Evolutionary conservation across 2,113 vertebrate genomes (phyloP), one percentile per base, ranked within the genome.

Genomic region (Pterocles gutturalis): DNA sequence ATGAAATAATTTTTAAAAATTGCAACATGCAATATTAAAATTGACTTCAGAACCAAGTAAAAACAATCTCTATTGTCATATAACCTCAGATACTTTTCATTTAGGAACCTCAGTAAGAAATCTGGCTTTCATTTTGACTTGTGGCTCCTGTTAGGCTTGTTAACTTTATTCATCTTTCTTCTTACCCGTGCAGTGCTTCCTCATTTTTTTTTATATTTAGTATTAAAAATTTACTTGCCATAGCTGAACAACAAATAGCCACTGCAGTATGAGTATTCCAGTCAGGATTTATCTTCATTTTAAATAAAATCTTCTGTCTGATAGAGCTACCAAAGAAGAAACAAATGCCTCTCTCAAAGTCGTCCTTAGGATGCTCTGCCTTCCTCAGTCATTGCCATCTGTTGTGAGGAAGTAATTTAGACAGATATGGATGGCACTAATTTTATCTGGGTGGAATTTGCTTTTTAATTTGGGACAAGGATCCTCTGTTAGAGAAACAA

Each of bases 241-340:
- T 70, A 45, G 17, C 89, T 94, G 54, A 91, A 94, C 15, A 24
- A 90, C 51, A 76, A 87, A 91, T 75, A 95, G 11, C 41, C 79
- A 48, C 24, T 57, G 8, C 1, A 41, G 24, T 76, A 65, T 12
- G 4, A 83, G 17, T 89, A 80, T 33, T 97, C 25, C 36, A 82
- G 48, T 94, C 95, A 76, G 43, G 22, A 34, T 76, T 81, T 89
- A 16, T 92, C 83, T 61, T 91, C 13, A 54, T 70, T 81, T 54
- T 20, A 55, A 34, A 46, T 15, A 66, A 78, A 69, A 31, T 29
- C 11, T 62, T 78, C 48, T 57, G 22, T 33, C 25, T 67, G 41
- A 51, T 17, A 57, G 54, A 57, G 2, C 36, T 57, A 57, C 36
- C 28, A 65, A 51, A 64, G 53, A 83, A 65, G 24, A 76, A 79